Conservation (phyloP, 2,888 invertebrate genomes). For the Drosophila subsilvestris region DNA sequence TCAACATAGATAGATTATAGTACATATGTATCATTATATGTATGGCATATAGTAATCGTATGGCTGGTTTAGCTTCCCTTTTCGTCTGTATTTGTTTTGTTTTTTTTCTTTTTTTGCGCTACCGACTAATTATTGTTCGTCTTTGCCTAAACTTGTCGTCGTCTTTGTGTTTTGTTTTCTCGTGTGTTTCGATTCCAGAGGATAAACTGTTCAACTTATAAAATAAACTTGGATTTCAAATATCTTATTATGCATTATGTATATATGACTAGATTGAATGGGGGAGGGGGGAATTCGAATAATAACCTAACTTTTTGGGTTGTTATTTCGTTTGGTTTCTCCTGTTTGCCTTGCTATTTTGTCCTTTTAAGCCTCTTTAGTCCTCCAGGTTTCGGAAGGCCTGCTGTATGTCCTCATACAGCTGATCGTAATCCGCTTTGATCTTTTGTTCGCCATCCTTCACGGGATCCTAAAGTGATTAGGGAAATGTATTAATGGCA, state of each 20-base stretch:
- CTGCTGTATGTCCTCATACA: conserved; percentile 97
- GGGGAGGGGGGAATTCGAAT: conserved; percentile 62
- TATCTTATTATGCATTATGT: conserved; percentile 76
- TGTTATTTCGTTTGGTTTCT: conserved; percentile 57
- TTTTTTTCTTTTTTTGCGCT: conserved; percentile 49
- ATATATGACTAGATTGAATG: conserved; percentile 71
- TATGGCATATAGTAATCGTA: conserved; percentile 52
- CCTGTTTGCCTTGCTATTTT: conserved; percentile 32
- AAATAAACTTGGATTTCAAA: conserved; percentile 67
- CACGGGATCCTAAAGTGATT: conserved; percentile 91
- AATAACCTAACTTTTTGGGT: conserved; percentile 70
- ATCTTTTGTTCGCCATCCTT: conserved; percentile 99
- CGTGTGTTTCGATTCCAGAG: conserved; percentile 22
- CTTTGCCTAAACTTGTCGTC: conserved; percentile 47
- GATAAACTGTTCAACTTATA: conserved; percentile 73
- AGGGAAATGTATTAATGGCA: not conserved
- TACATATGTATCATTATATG: conserved; percentile 55
- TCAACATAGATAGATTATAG: conserved; percentile 46
- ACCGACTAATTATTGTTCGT: conserved; percentile 77
- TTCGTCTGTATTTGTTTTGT: conserved; percentile 19
- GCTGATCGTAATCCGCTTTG: conserved; percentile 96
- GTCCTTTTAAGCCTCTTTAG: conserved; percentile 85
- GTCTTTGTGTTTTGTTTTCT: conserved; percentile 31
- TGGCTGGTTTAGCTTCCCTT: conserved; percentile 58
- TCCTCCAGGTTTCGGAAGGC: conserved; percentile 99